Conservation (phyloP, 2,797 vertebrate species). For the Lepilemur septentrionalis region DNA sequence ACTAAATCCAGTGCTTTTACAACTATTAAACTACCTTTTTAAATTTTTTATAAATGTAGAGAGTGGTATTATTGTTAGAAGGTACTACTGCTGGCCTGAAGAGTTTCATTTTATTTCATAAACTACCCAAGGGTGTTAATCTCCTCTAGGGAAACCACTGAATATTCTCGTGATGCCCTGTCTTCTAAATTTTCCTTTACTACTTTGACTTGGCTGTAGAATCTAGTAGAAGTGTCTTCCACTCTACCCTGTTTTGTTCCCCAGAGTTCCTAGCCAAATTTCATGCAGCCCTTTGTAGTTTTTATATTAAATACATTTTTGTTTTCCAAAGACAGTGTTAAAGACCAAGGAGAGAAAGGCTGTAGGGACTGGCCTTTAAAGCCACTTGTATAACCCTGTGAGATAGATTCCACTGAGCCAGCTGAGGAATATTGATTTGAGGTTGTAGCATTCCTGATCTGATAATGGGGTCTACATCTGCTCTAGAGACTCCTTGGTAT, state of each 20-base stretch:
- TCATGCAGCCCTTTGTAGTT: background rate
- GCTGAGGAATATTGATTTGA: background rate
- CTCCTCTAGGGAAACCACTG: constrained; percentile 23
- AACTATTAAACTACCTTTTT: background rate
- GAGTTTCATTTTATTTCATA: constrained; percentile 77
- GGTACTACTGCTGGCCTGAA: background rate
- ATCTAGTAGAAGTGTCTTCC: background rate
- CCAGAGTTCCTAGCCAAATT: constrained; percentile 31
- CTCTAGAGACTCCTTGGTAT: background rate
- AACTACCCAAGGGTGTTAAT: constrained; percentile 65
- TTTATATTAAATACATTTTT: constrained; percentile 1
- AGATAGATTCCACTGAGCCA: background rate
- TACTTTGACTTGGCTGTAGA: constrained; percentile 3
- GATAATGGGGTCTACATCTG: constrained; percentile 16
- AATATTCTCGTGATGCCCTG: background rate
- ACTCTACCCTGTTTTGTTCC: background rate
- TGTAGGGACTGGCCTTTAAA: background rate
- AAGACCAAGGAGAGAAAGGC: background rate
- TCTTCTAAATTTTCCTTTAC: constrained; percentile 40
- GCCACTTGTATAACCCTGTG: background rate
- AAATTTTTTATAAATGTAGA: constrained; percentile 2
- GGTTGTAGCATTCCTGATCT: background rate
- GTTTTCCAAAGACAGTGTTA: background rate
- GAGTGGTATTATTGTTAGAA: background rate
- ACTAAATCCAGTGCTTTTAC: background rate